A percentile compares a stretch with the other conserved stretches of the same genome.
These are phyloP conservation scores for Noctuana brunneofusca DNA, from an alignment of 2,888 invertebrate genomes.

Conservation along the genomic window DNA sequence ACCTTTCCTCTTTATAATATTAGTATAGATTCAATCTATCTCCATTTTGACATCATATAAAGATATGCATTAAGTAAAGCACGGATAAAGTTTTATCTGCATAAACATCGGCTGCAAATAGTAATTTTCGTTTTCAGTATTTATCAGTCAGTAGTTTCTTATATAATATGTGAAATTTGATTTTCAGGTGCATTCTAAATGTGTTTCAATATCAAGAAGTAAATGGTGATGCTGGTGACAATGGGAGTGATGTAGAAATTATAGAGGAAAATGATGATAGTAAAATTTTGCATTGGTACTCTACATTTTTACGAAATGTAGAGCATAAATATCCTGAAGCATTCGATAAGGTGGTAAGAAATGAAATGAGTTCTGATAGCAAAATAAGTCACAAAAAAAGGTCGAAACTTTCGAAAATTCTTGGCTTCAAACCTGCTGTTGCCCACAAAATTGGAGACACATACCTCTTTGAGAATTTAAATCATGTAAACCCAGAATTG, in stretches of 20 bases:
- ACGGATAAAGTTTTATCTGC: too few species aligned
- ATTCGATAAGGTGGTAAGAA: conserved; percentile 87
- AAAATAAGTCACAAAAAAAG: conserved; percentile 54
- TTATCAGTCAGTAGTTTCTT: too few species aligned
- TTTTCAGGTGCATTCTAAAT: conserved; percentile 74
- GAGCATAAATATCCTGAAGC: conserved; percentile 88
- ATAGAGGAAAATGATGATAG: conserved; percentile 65
- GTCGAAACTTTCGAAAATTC: conserved; percentile 66
- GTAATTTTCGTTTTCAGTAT: too few species aligned
- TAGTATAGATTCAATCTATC: too few species aligned
- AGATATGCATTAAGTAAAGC: too few species aligned
- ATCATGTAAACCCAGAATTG: conserved; percentile 86
- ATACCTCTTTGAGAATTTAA: conserved; percentile 86
- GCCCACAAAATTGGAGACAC: conserved; percentile 77
- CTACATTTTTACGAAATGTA: conserved; percentile 80
- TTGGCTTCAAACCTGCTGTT: conserved; percentile 82
- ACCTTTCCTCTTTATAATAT: too few species aligned
- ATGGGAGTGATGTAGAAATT: conserved; percentile 75
- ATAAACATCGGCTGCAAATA: too few species aligned
- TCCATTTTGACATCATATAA: too few species aligned
- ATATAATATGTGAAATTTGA: neutral
- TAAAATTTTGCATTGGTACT: conserved; percentile 79
- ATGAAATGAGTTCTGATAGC: conserved; percentile 70
- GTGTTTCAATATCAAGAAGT: conserved; percentile 49
- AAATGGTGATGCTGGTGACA: conserved; percentile 47